Percentiles rank a stretch among this genome's conserved stretches.
These are phyloP conservation scores for Ecdyonurus torrentis DNA, from an alignment of 2,888 invertebrate species.

Conservation along the genomic window DNA sequence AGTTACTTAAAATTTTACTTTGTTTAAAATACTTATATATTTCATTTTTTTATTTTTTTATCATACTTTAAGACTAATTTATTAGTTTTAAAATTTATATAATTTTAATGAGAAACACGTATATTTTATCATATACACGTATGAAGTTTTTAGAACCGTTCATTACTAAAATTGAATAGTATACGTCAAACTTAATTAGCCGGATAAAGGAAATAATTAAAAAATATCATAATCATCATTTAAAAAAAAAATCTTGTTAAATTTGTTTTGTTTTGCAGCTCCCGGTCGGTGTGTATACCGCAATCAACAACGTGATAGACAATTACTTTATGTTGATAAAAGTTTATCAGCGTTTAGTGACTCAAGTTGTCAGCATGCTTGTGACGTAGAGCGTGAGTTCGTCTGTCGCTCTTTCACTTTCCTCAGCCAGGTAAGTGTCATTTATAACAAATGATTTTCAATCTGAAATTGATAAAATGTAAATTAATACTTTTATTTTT, in stretches of 20 bases:
- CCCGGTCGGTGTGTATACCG: conserved; percentile 23
- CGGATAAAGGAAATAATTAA: not conserved
- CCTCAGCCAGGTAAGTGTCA: conserved; percentile 18
- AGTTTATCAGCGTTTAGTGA: conserved; percentile 24
- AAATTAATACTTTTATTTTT: not conserved
- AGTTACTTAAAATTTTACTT: too few species aligned
- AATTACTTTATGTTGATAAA: conserved; percentile 26
- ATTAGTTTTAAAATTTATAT: not conserved
- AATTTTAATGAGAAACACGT: not conserved
- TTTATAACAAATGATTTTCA: not conserved
- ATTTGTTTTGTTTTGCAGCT: conserved; percentile 14
- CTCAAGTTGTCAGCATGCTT: conserved; percentile 26
- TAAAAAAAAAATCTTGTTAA: too few species aligned
- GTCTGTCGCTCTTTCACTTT: conserved; percentile 28
- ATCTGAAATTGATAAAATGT: not conserved
- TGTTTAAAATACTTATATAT: too few species aligned
- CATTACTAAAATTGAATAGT: not conserved
- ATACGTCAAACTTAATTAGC: not conserved
- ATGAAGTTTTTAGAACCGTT: too few species aligned
- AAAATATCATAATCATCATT: too few species aligned
- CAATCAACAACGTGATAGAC: conserved; percentile 23
- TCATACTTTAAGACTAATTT: too few species aligned
- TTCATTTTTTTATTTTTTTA: too few species aligned
- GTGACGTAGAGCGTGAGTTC: conserved; percentile 26
- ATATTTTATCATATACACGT: too few species aligned